phyloP scores from a whole-genome alignment of 2,113 vertebrate species.

The Scatophagus argus region DNA sequence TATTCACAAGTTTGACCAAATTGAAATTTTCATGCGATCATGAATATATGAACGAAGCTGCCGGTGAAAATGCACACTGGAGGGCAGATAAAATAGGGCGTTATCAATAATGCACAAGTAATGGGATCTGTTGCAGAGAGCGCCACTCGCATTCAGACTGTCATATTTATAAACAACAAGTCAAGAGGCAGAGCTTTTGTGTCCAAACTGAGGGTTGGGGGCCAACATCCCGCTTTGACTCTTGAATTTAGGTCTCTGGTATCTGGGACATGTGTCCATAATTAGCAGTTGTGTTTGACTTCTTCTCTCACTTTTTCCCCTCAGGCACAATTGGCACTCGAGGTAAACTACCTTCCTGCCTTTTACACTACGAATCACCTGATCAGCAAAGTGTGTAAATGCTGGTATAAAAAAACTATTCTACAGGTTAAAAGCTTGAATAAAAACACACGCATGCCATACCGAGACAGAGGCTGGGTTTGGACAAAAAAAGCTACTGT shows the following conservation, averaged over 20 bases:
- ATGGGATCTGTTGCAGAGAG: constrained; percentile 49
- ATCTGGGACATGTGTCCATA: constrained; percentile 76
- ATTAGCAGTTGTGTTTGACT: constrained; percentile 73
- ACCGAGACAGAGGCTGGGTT: constrained; percentile 20
- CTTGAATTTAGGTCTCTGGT: constrained; percentile 74
- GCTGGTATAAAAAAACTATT: neutral
- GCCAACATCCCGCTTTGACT: constrained; percentile 65
- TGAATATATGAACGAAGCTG: constrained; percentile 60
- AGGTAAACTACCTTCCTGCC: constrained; percentile 40
- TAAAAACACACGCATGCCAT: neutral
- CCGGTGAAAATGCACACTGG: constrained; percentile 40
- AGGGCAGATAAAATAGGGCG: constrained; percentile 58
- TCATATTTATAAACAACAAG: constrained; percentile 54
- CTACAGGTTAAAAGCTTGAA: neutral
- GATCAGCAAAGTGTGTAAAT: constrained; percentile 26
- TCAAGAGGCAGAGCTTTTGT: constrained; percentile 38
- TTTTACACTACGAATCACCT: constrained; percentile 12
- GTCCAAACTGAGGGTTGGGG: constrained; percentile 44
- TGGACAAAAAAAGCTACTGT: constrained; percentile 52
- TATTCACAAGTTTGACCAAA: constrained; percentile 50
- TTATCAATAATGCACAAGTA: constrained; percentile 73
- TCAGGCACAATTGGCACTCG: constrained; percentile 42
- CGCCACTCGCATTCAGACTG: constrained; percentile 30
- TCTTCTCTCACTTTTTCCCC: constrained; percentile 60
- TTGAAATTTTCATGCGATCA: constrained; percentile 62